Conservation (phyloP, 1,140 invertebrate species). For the Lepidotrigona ventralis region DNA sequence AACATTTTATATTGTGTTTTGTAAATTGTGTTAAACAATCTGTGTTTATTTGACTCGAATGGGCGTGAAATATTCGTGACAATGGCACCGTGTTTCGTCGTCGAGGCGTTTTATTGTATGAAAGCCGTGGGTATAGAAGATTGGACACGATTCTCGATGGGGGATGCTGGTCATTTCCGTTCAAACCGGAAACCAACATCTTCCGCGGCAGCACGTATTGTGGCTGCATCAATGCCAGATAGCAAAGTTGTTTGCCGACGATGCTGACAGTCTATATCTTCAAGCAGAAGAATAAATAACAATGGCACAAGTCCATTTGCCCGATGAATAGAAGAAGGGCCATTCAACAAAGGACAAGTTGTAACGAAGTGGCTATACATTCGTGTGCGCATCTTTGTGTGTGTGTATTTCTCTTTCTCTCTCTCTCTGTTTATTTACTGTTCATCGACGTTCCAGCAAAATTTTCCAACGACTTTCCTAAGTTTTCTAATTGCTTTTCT, state of each 20-base stretch:
- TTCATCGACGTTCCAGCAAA: no score
- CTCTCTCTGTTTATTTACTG: not conserved
- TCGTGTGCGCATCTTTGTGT: not conserved
- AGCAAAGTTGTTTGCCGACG: constrained; percentile 26
- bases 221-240: constrained; percentile 34
- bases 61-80: not conserved
- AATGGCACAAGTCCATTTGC: constrained; percentile 47
- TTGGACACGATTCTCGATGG: not conserved
- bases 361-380: constrained; percentile 26
- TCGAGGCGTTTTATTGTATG: not conserved
- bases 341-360: constrained; percentile 17
- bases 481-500: no score
- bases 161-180: constrained; percentile 17
- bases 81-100: not conserved
- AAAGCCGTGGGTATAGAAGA: not conserved
- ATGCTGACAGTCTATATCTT: constrained; percentile 38
- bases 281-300: constrained; percentile 46
- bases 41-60: no score
- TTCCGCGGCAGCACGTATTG: constrained; percentile 22
- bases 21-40: no score
- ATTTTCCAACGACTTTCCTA: not conserved
- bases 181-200: constrained; percentile 13
- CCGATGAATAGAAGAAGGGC: constrained; percentile 41
- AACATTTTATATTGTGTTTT: no score
- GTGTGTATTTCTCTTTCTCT: not conserved